Base-by-base conservation (phyloP, 2,113 vertebrate genomes). In the Callorhinus ursinus region DNA sequence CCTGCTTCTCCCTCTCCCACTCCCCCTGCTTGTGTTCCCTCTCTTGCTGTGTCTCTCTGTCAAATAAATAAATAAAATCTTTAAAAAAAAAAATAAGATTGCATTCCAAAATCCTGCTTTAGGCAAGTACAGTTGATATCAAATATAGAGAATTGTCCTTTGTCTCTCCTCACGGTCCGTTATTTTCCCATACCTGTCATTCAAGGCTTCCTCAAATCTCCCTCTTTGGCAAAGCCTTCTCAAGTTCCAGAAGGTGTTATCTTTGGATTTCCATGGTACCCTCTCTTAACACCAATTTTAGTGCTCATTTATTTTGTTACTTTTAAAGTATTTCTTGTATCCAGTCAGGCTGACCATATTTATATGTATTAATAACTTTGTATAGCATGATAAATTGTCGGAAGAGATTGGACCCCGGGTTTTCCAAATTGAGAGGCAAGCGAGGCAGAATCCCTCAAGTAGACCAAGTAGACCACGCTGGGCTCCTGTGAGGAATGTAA, bases 301-400 rank as follows among this genome's bases (percentile, higher is more conserved):
- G 33, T 61, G n/a, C 9, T 53, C 72, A 71, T 71, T 85, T 59
- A 33, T 86, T 85, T 93, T 86, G 19, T 95, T 89, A 88, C 42
- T 88, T 71, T 63, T 61, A 16, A 82, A 72, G 9, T 95, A 72
- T 93, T 95, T 95, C 69, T 95, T 72, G 36, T 85, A 76, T 79
- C 16, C 16, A 77, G 6, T 92, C 72, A 89, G 63, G 86, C 57
- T 86, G n/a, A 81, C 53, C 19, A 15, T 69, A 24, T 89, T 76
- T 92, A 39, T 28, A 55, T 59, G 13, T 88, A 26, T 93, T 93
- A 69, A 57, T 67, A 42, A 55, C 77, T 89, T 88, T 94, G 4
- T 88, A 24, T 94, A 65, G 36, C 36, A 21, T 36, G 33, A 69
- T 36, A 21, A 19, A 69, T 69, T 69, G 18, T 79, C 67, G 5